These are phyloP conservation scores for Eupithecia insigniata DNA, from an alignment of 2,888 invertebrate species.

Conservation along the genomic window DNA sequence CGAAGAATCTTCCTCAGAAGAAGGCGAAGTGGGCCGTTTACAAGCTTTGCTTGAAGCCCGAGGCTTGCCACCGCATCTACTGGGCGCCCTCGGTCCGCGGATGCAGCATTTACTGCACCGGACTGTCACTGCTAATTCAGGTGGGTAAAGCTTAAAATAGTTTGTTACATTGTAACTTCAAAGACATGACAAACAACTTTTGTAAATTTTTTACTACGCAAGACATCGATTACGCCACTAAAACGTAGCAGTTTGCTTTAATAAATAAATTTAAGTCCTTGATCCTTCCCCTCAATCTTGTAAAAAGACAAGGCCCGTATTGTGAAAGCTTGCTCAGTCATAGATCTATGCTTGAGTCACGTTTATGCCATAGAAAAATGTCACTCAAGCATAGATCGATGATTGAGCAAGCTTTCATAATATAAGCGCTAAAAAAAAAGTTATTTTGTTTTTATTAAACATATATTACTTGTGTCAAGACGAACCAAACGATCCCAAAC, in stretches of 20 bases:
- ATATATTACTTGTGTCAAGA: no score
- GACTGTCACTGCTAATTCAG: slow-evolving; percentile 92
- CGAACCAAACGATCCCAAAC: no score
- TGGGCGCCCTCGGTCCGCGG: slow-evolving; percentile 97
- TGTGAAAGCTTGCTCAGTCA: no score
- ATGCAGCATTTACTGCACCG: slow-evolving; percentile 98
- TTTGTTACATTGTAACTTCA: background rate
- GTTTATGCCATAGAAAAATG: no score
- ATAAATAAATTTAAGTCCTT: no score
- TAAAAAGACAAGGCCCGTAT: no score
- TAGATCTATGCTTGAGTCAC: no score
- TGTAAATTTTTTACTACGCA: background rate
- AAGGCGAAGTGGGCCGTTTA: slow-evolving; percentile 97
- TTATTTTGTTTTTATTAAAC: no score
- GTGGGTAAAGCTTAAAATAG: slow-evolving; percentile 45
- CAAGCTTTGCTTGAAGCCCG: slow-evolving; percentile 97
- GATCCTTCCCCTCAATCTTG: no score
- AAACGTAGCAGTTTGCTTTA: background rate
- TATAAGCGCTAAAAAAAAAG: no score
- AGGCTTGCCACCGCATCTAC: slow-evolving; percentile 97
- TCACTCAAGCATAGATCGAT: no score
- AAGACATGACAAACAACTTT: background rate
- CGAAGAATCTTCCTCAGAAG: slow-evolving; percentile 87
- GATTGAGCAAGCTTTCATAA: no score
- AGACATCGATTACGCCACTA: background rate